These are phyloP conservation scores for Eristalis arbustorum DNA, from an alignment of 2,888 invertebrate genomes.

Conservation along the genomic window DNA sequence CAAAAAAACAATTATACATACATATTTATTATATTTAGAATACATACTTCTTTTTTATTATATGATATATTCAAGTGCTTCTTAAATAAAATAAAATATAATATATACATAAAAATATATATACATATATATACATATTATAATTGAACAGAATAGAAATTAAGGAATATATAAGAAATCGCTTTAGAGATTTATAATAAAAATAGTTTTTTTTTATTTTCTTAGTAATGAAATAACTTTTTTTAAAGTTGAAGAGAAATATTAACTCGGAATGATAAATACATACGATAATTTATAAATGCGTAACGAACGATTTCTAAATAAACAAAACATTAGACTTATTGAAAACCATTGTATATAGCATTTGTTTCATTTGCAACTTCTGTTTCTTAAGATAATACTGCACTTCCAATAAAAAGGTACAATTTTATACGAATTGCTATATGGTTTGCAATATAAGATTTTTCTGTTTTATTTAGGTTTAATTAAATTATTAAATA, in stretches of 20 bases:
- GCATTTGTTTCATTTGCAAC: conserved; percentile 43
- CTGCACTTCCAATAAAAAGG: neutral
- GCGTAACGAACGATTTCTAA: conserved; percentile 60
- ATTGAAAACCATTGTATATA: conserved; percentile 49
- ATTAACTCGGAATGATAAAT: conserved; percentile 50
- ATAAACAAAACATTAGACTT: conserved; percentile 46
- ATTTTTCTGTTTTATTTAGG: neutral
- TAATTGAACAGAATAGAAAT: conserved; percentile 66
- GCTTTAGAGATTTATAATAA: conserved; percentile 74
- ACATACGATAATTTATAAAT: conserved; percentile 56
- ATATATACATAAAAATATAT: conserved; percentile 70
- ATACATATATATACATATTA: conserved; percentile 62
- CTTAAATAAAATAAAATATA: conserved; percentile 79
- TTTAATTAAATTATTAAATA: neutral
- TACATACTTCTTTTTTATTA: conserved; percentile 77
- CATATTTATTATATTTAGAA: conserved; percentile 65
- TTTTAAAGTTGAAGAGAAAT: conserved; percentile 34
- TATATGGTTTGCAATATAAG: conserved; percentile 23
- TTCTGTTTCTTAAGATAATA: neutral
- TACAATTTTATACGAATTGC: neutral
- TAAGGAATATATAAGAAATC: conserved; percentile 71
- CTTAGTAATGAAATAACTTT: conserved; percentile 45
- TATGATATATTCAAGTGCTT: conserved; percentile 80
- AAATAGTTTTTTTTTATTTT: conserved; percentile 64
- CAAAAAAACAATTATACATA: conserved; percentile 61